phyloP scores from a whole-genome alignment of 2,113 vertebrate genomes.

The Nothocercus julius region DNA sequence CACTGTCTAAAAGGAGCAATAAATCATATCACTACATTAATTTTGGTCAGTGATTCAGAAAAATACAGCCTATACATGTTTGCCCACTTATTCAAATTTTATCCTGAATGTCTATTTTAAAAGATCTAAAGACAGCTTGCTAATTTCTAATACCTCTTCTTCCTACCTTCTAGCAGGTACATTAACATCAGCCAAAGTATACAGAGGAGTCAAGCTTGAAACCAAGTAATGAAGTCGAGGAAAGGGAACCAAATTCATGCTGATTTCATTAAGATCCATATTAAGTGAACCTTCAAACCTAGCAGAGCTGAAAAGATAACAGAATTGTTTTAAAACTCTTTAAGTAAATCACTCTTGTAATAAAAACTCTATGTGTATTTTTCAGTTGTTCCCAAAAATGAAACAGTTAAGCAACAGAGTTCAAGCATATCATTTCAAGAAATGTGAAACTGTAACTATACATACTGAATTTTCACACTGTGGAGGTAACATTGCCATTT shows the following conservation, averaged over 20 bases:
- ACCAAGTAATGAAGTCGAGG: slow-evolving; percentile 93
- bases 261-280: slow-evolving; percentile 98
- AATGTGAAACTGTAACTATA: not conserved
- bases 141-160: not conserved
- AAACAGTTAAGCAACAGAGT: not conserved
- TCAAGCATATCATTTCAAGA: not conserved
- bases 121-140: not conserved
- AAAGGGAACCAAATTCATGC: slow-evolving; percentile 97
- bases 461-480: not conserved
- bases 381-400: not conserved
- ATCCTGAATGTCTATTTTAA: not conserved
- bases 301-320: slow-evolving; percentile 83
- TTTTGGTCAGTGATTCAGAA: not conserved
- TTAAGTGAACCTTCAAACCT: slow-evolving; percentile 97
- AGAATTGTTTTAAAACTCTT: not conserved
- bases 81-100: not conserved
- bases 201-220: slow-evolving; percentile 93
- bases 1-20: not conserved
- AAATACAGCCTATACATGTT: not conserved
- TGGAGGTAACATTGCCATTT: not conserved
- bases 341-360: not conserved
- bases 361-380: not conserved
- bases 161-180: slow-evolving; percentile 87
- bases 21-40: not conserved
- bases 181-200: slow-evolving; percentile 88